Evolutionary conservation across 1,140 invertebrate genomes (phyloP), one percentile per base, ranked within the genome.

Genomic region (Steinernema feltiae): DNA sequence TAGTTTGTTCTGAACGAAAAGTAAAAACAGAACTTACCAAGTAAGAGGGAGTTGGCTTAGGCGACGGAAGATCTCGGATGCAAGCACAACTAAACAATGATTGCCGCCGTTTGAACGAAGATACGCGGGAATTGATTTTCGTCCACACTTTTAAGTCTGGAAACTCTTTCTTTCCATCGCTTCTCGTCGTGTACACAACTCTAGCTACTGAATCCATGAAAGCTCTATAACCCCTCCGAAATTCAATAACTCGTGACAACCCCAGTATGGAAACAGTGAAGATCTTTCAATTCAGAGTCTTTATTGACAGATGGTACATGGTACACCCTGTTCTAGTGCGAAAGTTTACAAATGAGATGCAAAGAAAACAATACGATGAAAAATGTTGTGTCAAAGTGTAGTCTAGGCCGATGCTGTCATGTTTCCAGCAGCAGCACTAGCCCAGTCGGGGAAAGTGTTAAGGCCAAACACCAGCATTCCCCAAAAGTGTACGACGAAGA

Each of bases 61-160:
- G 48, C 18, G 17, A 74, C 1, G 69, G 30, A 53, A 12, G 3
- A 30, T 41, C 35, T 29, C 12, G 29, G 17, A 18, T 27, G 24
- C 21, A 41, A 70, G 48, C 69, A 32, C 35, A 69, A 53, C 74
- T 30, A 31, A 75, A 48, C 63, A 75, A 75, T 75, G 74, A 75
- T 75, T 75, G 74, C 74, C 69, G 74, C 31, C 69, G 63, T 70
- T 70, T 75, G 63, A 63, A 27, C 12, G 53, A 63, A 63, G 53
- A 63, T 63, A 63, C 24, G 53, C 53, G 53, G 53, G 53, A 63
- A 63, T 63, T 63, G 53, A 63, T 63, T 63, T 63, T 63, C 53
- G 7, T 63, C 24, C 53, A 21, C 24, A 63, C 12, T 63, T 63
- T 63, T 7, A 63, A 63, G 53, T 63, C 53, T 63, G 53, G 53